Conservation (phyloP, 1,140 invertebrate genomes). For the Lasioglossum albipes region DNA sequence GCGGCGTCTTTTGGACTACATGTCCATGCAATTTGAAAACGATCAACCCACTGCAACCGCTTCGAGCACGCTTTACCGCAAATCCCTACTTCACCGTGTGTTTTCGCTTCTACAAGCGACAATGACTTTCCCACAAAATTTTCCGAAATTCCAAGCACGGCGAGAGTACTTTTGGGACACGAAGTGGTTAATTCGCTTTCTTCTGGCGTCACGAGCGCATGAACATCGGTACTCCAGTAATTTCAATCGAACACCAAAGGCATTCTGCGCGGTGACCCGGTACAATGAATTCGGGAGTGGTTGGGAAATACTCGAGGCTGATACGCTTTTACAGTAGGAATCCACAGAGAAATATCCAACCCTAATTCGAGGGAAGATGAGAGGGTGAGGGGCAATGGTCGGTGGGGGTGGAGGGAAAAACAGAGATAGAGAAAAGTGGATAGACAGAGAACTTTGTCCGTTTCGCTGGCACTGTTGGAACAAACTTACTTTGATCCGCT, state of each 20-base stretch:
- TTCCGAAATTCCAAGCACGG: too few species aligned
- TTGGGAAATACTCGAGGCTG: constrained; percentile 37
- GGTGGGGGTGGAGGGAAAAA: too few species aligned
- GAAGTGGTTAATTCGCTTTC: too few species aligned
- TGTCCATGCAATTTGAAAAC: too few species aligned
- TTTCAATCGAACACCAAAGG: constrained; percentile 57
- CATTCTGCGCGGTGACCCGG: constrained; percentile 39
- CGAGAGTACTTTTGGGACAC: too few species aligned
- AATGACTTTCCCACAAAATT: too few species aligned
- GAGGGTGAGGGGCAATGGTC: not conserved
- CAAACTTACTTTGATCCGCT: constrained; percentile 59
- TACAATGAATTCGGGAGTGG: constrained; percentile 48
- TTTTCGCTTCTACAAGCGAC: too few species aligned
- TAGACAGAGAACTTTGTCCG: constrained; percentile 35
- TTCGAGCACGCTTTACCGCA: too few species aligned
- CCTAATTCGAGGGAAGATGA: constrained; percentile 37
- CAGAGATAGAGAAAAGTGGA: not conserved
- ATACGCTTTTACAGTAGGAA: constrained; percentile 26
- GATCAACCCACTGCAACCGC: too few species aligned
- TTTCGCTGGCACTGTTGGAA: constrained; percentile 31
- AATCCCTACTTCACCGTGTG: too few species aligned
- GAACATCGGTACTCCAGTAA: constrained; percentile 10
- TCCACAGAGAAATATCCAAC: constrained; percentile 42
- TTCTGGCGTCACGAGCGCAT: too few species aligned
- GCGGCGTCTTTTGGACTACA: too few species aligned